Percentiles rank a stretch among this genome's conserved stretches.
Evolutionary conservation across 2,797 vertebrate species (phyloP).

Genomic region (Ciconia nigra): DNA sequence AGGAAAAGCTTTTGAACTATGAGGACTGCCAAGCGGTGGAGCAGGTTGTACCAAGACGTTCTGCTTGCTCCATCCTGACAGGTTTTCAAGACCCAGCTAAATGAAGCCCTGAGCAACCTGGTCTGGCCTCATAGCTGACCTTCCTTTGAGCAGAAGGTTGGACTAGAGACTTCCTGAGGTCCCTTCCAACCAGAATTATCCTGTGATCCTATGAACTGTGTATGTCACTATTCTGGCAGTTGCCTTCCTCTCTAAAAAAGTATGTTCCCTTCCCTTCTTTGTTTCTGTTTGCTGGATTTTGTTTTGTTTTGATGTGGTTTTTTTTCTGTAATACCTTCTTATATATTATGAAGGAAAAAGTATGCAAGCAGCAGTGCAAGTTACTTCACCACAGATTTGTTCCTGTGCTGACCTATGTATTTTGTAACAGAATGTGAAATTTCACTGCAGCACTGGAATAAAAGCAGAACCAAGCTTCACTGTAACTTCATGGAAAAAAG

Average conservation of each 20-base stretch:
- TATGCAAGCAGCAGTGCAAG: neutral
- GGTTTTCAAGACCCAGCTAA: neutral
- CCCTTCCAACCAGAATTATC: neutral
- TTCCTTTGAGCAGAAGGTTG: neutral
- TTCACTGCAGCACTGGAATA: neutral
- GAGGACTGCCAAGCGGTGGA: neutral
- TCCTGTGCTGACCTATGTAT: neutral
- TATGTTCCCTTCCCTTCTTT: neutral
- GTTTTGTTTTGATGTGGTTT: neutral
- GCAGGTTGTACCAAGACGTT: neutral
- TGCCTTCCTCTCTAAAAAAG: neutral
- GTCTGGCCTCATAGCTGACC: neutral
- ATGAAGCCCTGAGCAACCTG: neutral
- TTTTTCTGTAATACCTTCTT: neutral
- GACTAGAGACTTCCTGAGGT: neutral
- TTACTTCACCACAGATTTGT: neutral
- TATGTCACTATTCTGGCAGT: neutral
- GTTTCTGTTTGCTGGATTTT: neutral
- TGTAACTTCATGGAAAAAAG: neutral
- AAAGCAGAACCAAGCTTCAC: slow-evolving; percentile 3
- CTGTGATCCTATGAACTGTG: neutral
- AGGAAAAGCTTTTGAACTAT: neutral
- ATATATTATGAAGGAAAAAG: neutral
- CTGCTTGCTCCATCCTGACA: neutral
- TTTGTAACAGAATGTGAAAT: slow-evolving; percentile 16